Base-by-base conservation (phyloP, 2,113 vertebrate genomes). In the Gavialis gangeticus region DNA sequence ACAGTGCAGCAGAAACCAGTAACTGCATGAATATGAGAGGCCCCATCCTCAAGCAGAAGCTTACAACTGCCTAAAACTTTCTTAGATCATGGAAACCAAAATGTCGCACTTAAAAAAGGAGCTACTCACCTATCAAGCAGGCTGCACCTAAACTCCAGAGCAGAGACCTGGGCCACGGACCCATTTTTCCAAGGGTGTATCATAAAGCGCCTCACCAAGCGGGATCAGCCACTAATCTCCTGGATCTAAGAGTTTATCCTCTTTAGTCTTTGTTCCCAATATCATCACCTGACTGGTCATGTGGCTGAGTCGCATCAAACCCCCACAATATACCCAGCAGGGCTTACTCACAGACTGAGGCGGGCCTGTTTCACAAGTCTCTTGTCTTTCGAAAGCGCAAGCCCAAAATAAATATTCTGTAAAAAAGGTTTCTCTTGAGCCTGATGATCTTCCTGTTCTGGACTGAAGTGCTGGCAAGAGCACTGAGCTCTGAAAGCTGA, bases 261-360 rank as follows among this genome's bases (percentile, higher is more conserved):
- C 7, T 94, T 63, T 79, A 0, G 34, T 84, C 81, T 84, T 59
- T 24, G 75, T 81, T 93, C 92, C 89, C 92, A 73, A 16, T 54
- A 55, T 73, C 3, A 75, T 96, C 97, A 97, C 93, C 97, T 97
- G 97, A 97, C 95, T 1, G 84, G 94, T 97, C 97, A 97, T 96
- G 97, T 8, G 95, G 87, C 80, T 93, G 77, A 22, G 82, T 12
- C 79, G 62, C 90, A 59, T 60, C 86, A 92, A 79, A 56, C 71
- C 66, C 75, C 84, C 71, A 30, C 85, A 60, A 30, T n/a, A n/a
- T 30, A 69, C 79, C 58, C 83, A 81, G 62, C 91, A 96, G 25
- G 77, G 15, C 62, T 94, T 93, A 10, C 4, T 75, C 5, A 0
- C 82, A 85, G 82, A 0, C 60, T 37, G 64, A 58, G 55, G 3